Percentiles rank a stretch among this genome's conserved stretches.
Evolutionary conservation across 1,140 invertebrate species (phyloP).

Genomic region (Goniozus legneri): DNA sequence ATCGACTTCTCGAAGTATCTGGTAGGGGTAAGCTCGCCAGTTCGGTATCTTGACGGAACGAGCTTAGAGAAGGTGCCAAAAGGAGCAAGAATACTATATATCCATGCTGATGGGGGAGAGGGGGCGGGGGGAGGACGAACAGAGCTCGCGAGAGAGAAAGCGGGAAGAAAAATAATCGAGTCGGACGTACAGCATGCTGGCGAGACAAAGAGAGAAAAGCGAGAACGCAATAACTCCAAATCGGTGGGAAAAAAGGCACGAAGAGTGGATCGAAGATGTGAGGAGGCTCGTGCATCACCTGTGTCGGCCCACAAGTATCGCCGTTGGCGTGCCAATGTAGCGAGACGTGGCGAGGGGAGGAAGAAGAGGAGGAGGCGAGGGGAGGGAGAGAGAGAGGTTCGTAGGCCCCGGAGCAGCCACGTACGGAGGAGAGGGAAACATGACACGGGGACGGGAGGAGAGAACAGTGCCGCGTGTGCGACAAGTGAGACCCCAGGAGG

Average conservation of each 20-base stretch:
- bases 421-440: background rate
- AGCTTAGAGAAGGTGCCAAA: no score
- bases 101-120: no score
- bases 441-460: constrained; percentile 5
- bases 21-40: no score
- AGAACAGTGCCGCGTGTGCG: constrained; percentile 25
- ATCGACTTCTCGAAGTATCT: no score
- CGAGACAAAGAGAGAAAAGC: constrained; percentile 8
- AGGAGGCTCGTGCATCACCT: constrained; percentile 40
- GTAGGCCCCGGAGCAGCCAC: constrained; percentile 14
- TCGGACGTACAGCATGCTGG: no score
- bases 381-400: constrained; percentile 10
- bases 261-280: constrained; percentile 40
- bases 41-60: no score
- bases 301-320: constrained; percentile 40
- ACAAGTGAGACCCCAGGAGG: constrained; percentile 38
- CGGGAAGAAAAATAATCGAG: background rate
- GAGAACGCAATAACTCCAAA: constrained; percentile 14
- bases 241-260: constrained; percentile 37
- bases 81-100: no score
- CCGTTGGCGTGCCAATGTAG: constrained; percentile 27
- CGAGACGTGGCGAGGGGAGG: constrained; percentile 11
- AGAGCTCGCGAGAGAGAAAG: background rate
- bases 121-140: constrained; percentile 17
- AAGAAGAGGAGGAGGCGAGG: constrained; percentile 1